A percentile compares a stretch with the other conserved stretches of the same genome.
Evolutionary conservation across 1,140 invertebrate genomes (phyloP).

Genomic region (Drosophila sulfurigaster): DNA sequence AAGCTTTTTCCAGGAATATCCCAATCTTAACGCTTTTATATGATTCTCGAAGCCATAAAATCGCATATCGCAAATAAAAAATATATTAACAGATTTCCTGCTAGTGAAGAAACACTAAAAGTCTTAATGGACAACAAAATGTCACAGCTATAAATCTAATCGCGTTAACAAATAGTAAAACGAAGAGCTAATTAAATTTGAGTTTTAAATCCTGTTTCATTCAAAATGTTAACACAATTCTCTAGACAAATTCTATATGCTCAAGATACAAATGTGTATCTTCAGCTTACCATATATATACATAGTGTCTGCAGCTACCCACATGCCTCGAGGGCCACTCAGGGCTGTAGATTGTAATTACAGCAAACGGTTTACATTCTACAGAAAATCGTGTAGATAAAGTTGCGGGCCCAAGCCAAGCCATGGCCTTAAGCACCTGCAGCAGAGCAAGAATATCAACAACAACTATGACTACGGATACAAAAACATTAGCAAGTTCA

Average conservation of each 20-base stretch:
- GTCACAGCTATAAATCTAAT: conserved; percentile 11
- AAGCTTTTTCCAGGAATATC: conserved; percentile 2
- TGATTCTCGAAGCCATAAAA: conserved; percentile 2
- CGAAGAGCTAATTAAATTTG: conserved; percentile 8
- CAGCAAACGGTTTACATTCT: conserved; percentile 67
- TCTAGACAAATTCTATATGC: conserved; percentile 12
- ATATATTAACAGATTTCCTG: conserved; percentile 2
- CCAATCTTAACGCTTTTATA: background rate
- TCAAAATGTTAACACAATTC: conserved; percentile 12
- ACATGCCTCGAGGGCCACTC: conserved; percentile 9
- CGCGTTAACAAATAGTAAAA: background rate
- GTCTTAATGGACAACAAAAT: background rate
- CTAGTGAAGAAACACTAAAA: background rate
- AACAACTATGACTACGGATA: conserved; percentile 7
- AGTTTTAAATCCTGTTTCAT: background rate
- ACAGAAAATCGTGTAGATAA: conserved; percentile 53
- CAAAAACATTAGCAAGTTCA: conserved; percentile 56
- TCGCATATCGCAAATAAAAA: background rate
- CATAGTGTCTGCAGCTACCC: conserved; percentile 19
- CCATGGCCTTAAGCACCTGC: conserved; percentile 31
- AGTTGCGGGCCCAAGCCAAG: conserved; percentile 57
- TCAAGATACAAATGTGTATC: conserved; percentile 28
- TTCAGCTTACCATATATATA: conserved; percentile 4
- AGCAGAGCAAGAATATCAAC: conserved; percentile 15
- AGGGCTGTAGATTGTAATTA: conserved; percentile 48